Base-by-base conservation (phyloP, 2,113 vertebrate genomes). In the Brachionichthys hirsutus region DNA sequence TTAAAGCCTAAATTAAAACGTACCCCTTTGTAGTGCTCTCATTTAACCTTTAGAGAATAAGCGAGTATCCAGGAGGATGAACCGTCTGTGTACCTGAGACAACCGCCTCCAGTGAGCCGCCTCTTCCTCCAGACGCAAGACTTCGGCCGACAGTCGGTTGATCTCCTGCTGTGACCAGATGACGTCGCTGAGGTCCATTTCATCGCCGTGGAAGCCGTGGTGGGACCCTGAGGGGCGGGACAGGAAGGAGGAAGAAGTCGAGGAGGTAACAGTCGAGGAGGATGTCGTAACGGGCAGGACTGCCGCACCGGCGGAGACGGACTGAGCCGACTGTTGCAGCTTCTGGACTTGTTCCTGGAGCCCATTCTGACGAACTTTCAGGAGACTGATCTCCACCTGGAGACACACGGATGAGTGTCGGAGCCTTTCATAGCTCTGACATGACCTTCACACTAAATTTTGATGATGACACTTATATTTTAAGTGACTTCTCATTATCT, bases 121-220 rank as follows among this genome's bases (percentile, higher is more conserved):
- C 82, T 98, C 95, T 0, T 90, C 89, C 76, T 99, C 94, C 11
- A 99, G 92, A 17, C 92, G 90, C 64, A 89, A 89, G 75, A 98
- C 92, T 75, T 98, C 92, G 58, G 87, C 91, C 46, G 96, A 97
- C 66, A 99, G 87, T 22, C 92, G 92, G 85, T 99, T 98, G 85
- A 99, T 98, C 91, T 99, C 97, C 81, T 96, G 95, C 52, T 99
- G 96, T 2, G 95, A 98, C 91, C 94, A 98, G 76, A 99, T 91
- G 12, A 96, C 73, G 16, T 99, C 97, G 17, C 94, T 91, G 46
- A 98, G 92, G 82, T 99, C 97, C 92, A 98, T 93, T 56, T 95
- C 94, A 34, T 98, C 95, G 0, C 91, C 85, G 16, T 94, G 94
- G 83, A 96, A 97, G 51, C 89, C 91, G n/a, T 92, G 87, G 43